Percentiles rank a stretch among this genome's conserved stretches.
These are phyloP conservation scores for Oceanodroma leucorhoa DNA, from an alignment of 2,797 vertebrate species.

Conservation along the genomic window DNA sequence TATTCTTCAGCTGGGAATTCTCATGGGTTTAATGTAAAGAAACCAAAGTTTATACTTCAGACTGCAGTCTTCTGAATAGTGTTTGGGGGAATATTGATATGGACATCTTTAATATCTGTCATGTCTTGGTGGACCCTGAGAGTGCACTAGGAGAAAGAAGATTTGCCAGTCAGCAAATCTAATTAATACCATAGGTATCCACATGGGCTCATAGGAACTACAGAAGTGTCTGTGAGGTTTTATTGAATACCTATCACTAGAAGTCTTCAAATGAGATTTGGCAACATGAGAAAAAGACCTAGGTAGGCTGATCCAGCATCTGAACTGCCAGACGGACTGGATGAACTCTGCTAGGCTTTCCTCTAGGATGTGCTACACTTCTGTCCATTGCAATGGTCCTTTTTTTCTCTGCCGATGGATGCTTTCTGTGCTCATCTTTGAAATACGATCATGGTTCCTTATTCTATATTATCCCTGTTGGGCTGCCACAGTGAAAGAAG, in stretches of 20 bases:
- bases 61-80: neutral
- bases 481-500: neutral
- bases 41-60: neutral
- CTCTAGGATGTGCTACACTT: neutral
- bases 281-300: neutral
- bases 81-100: neutral
- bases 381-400: neutral
- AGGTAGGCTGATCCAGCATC: neutral
- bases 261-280: neutral
- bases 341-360: neutral
- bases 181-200: neutral
- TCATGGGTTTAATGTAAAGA: neutral
- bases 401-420: neutral
- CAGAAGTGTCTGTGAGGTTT: neutral
- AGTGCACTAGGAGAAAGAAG: neutral
- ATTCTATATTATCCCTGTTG: neutral
- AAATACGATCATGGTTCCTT: neutral
- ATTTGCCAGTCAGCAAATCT: neutral
- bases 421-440: neutral
- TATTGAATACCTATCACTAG: neutral
- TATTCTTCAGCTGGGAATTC: neutral
- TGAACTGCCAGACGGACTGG: neutral
- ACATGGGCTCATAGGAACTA: neutral
- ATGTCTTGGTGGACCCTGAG: neutral
- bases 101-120: neutral